These are phyloP conservation scores for Himalopsyche tibetana DNA, from an alignment of 2,888 invertebrate genomes.

Conservation along the genomic window DNA sequence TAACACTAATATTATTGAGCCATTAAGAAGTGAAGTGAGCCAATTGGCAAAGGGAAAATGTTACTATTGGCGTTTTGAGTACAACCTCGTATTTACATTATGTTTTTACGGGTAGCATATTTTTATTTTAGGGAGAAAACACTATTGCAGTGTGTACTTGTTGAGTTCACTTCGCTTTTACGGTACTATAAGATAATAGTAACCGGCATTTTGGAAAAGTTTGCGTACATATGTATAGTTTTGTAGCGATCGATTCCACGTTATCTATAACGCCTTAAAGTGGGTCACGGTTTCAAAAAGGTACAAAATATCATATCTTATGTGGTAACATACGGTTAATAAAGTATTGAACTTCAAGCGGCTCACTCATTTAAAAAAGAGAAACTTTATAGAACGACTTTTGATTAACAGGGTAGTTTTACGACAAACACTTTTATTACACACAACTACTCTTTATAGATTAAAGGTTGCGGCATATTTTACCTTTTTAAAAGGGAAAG, in stretches of 20 bases:
- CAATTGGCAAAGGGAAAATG: no score
- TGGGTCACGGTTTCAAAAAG: not conserved
- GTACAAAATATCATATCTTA: not conserved
- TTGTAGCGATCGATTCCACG: not conserved
- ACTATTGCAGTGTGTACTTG: no score
- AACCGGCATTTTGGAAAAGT: no score
- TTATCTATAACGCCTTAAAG: not conserved
- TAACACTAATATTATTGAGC: no score
- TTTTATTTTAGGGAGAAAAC: no score
- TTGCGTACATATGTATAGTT: no score
- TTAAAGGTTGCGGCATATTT: not conserved
- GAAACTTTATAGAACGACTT: not conserved
- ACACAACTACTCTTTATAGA: not conserved
- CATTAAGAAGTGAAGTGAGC: no score
- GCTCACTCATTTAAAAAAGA: not conserved
- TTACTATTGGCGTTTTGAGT: no score
- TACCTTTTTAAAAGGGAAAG: not conserved
- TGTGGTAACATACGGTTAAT: not conserved
- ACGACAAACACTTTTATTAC: not conserved
- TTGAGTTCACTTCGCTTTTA: no score
- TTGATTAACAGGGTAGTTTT: conserved; percentile 10
- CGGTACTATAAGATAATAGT: no score
- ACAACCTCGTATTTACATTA: no score
- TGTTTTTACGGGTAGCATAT: no score
- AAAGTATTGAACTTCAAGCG: not conserved